These are phyloP conservation scores for Lasiommata megera DNA, from an alignment of 2,888 invertebrate genomes.

Conservation along the genomic window DNA sequence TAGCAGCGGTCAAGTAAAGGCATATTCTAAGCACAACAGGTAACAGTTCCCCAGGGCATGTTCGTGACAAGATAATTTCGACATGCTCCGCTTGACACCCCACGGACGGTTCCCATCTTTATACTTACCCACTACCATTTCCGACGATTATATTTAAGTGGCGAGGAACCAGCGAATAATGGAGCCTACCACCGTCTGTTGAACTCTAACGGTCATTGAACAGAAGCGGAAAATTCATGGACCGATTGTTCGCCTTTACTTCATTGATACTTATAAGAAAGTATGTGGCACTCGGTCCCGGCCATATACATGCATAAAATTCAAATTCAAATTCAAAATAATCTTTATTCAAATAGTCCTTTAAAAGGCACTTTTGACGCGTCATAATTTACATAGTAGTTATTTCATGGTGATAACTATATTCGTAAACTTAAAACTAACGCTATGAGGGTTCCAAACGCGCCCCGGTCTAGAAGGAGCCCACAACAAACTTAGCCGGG, in stretches of 20 bases:
- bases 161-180: conserved; percentile 47
- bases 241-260: conserved; percentile 14
- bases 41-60: conserved; percentile 23
- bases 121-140: conserved; percentile 41
- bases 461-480: too few relatives aligned
- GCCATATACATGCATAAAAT: too few relatives aligned
- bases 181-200: conserved; percentile 52
- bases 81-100: conserved; percentile 68
- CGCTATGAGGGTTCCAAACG: too few relatives aligned
- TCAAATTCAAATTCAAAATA: too few relatives aligned
- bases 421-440: too few relatives aligned
- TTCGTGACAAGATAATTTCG: conserved; percentile 41
- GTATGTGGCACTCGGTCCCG: too few relatives aligned
- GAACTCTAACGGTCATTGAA: conserved; percentile 37
- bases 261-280: too few relatives aligned
- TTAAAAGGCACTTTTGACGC: too few relatives aligned
- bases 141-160: conserved; percentile 60
- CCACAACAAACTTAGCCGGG: too few relatives aligned
- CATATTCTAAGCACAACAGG: conserved; percentile 19
- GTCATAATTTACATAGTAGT: too few relatives aligned
- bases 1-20: conserved; percentile 4
- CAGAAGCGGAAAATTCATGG: conserved; percentile 27
- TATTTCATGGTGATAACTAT: too few relatives aligned
- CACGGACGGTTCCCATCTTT: conserved; percentile 51
- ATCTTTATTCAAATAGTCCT: too few relatives aligned